phyloP scores from a whole-genome alignment of 1,140 invertebrate species.

The Campoletis sonorensis region DNA sequence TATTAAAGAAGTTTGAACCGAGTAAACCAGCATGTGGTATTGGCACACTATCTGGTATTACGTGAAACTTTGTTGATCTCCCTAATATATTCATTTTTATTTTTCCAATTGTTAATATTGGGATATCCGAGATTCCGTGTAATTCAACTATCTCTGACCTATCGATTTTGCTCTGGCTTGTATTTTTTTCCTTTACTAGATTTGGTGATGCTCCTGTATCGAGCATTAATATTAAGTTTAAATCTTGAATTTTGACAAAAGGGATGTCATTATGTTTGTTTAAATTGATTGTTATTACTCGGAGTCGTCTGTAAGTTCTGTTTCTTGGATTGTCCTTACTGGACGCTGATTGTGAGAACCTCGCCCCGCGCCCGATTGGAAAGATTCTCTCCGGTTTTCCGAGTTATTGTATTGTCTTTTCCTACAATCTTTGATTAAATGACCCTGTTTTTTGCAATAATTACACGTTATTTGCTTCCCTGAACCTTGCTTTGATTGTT shows the following conservation, averaged over 20 bases:
- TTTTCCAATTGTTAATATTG: conserved; percentile 22
- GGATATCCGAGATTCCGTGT: conserved; percentile 26
- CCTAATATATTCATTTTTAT: conserved; percentile 20
- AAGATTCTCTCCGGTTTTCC: conserved; percentile 29
- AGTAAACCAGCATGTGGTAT: conserved; percentile 43
- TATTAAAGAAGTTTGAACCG: conserved; percentile 7
- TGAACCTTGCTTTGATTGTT: no score
- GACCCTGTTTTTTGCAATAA: conserved; percentile 15
- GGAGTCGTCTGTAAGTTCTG: conserved; percentile 29
- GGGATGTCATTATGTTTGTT: conserved; percentile 33
- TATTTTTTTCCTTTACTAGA: conserved; percentile 34
- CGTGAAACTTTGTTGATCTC: conserved; percentile 23
- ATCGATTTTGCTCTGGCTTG: no score
- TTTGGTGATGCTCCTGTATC: conserved; percentile 34
- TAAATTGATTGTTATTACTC: conserved; percentile 26
- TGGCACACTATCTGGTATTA: conserved; percentile 1
- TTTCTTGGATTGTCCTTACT: background rate
- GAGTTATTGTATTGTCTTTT: background rate
- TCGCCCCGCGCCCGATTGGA: conserved; percentile 19
- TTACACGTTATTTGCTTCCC: no score
- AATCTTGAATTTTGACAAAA: background rate
- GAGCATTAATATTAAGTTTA: conserved; percentile 24
- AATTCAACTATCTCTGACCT: conserved; percentile 1
- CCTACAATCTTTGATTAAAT: conserved; percentile 1
- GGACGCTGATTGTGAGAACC: background rate